Percentiles rank a stretch among this genome's conserved stretches.
Evolutionary conservation across 2,797 vertebrate genomes (phyloP).

Genomic region (Mustela erminea): DNA sequence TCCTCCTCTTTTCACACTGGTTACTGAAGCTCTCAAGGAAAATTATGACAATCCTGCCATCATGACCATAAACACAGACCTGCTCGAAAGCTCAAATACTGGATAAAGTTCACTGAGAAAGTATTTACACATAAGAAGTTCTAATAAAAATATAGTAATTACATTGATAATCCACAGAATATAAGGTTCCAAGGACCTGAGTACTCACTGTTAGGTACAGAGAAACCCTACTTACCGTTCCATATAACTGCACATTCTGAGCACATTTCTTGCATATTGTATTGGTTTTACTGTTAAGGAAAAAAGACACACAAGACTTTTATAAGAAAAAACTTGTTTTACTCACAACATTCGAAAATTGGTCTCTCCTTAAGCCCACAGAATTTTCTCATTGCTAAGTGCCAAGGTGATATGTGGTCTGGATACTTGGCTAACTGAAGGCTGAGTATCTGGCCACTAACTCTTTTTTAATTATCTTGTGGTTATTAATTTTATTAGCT

Average conservation of each 20-base stretch:
- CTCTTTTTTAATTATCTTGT: not conserved
- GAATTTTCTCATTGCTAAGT: constrained; percentile 26
- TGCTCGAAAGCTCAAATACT: not conserved
- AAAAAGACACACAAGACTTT: constrained; percentile 65
- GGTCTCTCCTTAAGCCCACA: constrained; percentile 11
- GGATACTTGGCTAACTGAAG: constrained; percentile 48
- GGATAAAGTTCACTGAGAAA: not conserved
- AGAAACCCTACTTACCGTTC: constrained; percentile 93
- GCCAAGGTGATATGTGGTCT: not conserved
- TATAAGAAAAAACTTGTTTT: constrained; percentile 24
- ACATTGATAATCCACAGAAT: constrained; percentile 18
- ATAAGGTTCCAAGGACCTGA: not conserved
- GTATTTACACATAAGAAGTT: not conserved
- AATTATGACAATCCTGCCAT: constrained; percentile 33
- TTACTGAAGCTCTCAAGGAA: constrained; percentile 13
- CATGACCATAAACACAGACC: constrained; percentile 24
- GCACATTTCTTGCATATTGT: constrained; percentile 99
- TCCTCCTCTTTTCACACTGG: not conserved
- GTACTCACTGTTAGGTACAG: not conserved
- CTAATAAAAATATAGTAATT: constrained; percentile 38
- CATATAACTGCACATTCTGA: constrained; percentile 99
- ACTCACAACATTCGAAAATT: constrained; percentile 52
- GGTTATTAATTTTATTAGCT: constrained; percentile 14
- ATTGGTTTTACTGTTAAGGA: constrained; percentile 95
- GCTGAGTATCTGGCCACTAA: constrained; percentile 19